Evolutionary conservation across 2,113 vertebrate genomes (phyloP), one percentile per base, ranked within the genome.

Genomic region (Corythornis cristatus): DNA sequence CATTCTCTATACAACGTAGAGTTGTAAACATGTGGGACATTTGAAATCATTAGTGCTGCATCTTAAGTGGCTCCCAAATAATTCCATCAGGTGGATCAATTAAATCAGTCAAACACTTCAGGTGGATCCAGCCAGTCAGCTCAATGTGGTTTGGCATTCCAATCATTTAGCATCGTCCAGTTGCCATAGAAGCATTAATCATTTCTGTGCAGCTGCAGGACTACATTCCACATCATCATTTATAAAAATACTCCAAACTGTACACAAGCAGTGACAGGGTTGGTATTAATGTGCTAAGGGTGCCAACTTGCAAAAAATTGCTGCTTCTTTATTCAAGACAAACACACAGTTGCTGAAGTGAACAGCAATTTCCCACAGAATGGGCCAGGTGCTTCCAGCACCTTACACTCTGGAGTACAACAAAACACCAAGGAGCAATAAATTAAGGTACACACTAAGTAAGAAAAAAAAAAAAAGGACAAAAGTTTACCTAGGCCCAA

Each of bases 311-410:
- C 12, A 86, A 73, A 83, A 85, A 37, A 19, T 3, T 8, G 11
- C 8, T 77, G 53, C 25, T 40, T 77, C 31, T 19, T 67, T 51
- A 71, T 10, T 45, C 20, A 68, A 79, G n/a, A 70, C 9, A 74
- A 78, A 40, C 9, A 33, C 3, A 3, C 15, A 35, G 15, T 14
- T 80, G 22, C 9, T 43, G 1, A 48, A 88, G 16, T 22, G 9
- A 54, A 66, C 14, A 68, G 62, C n/a, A n/a, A n/a, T 76, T 71
- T 25, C 46, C 23, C 33, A n/a, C 20, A 53, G 54, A 86, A 80
- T 2, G 6, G 35, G 46, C 8, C 4, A 65, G 15, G 45, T 11
- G 4, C 8, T 64, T 19, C 22, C 53, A 83, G 25, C 0, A 1
- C 4, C 37, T 46, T 72, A 57, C 4, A 17, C 11, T 35, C 31